These are phyloP conservation scores for Pollenia angustigena DNA, from an alignment of 2,888 invertebrate species.

Conservation along the genomic window DNA sequence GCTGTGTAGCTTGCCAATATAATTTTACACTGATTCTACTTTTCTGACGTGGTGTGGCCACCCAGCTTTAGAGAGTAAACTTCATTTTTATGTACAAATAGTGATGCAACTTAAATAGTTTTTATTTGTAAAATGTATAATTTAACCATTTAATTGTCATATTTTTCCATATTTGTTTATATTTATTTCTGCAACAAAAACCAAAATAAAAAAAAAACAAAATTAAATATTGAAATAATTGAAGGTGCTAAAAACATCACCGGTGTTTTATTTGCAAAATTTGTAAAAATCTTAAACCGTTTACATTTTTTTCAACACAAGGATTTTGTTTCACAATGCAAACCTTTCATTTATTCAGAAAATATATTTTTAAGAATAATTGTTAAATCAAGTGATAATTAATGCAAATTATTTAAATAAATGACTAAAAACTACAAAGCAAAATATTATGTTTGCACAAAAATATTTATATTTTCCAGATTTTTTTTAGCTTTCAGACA, in stretches of 20 bases:
- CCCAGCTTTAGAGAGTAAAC: not conserved
- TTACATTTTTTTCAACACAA: not conserved
- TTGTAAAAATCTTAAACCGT: not conserved
- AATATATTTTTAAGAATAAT: constrained; percentile 6
- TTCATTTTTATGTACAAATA: not conserved
- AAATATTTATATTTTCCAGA: not conserved
- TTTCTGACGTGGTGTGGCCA: not conserved
- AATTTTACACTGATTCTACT: too few species aligned
- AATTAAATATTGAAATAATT: not conserved
- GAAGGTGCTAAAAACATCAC: constrained; percentile 48
- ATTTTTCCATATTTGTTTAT: not conserved
- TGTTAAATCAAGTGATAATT: constrained; percentile 12
- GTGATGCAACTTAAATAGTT: not conserved
- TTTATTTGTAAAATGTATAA: too few species aligned
- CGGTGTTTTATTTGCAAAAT: constrained; percentile 8
- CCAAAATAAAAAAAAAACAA: not conserved
- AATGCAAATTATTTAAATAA: constrained; percentile 28
- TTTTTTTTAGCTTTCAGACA: too few species aligned
- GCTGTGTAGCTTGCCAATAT: too few species aligned
- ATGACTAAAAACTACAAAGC: not conserved
- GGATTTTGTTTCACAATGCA: constrained; percentile 8
- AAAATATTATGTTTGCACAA: not conserved
- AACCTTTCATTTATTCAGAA: not conserved
- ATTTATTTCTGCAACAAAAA: not conserved
- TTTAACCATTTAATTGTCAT: not conserved